Conservation (phyloP, 2,888 invertebrate genomes). For the Sesamia inferens region DNA sequence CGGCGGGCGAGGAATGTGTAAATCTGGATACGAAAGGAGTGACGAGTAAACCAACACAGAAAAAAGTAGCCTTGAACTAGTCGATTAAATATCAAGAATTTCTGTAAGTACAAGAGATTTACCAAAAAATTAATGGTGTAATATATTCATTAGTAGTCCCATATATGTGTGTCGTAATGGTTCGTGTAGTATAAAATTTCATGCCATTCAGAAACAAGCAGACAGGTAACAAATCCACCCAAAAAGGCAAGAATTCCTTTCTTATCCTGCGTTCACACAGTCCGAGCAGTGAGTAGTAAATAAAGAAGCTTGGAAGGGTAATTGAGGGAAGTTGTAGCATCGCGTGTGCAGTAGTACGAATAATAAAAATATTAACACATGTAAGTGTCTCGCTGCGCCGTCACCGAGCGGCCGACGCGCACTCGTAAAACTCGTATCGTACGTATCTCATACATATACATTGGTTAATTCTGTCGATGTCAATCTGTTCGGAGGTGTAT, state of each 20-base stretch:
- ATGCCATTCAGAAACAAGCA: neutral
- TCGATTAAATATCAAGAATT: neutral
- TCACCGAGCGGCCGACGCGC: conserved; percentile 28
- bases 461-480: conserved; percentile 42
- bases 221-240: neutral
- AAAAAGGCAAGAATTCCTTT: neutral
- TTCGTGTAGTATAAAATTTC: neutral
- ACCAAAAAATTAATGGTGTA: neutral
- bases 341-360: conserved; percentile 60
- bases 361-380: conserved; percentile 65
- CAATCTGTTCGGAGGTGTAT: conserved; percentile 36
- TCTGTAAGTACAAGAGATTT: neutral
- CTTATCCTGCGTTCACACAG: conserved; percentile 44
- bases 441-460: conserved; percentile 59
- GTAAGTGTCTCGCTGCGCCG: conserved; percentile 44
- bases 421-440: conserved; percentile 56
- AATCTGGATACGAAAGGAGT: conserved; percentile 44
- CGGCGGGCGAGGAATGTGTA: conserved; percentile 11
- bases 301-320: conserved; percentile 61
- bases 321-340: conserved; percentile 64
- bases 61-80: neutral
- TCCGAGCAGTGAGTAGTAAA: conserved; percentile 55
- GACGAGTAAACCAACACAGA: neutral
- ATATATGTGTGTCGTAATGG: neutral
- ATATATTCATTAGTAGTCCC: neutral